Evolutionary conservation across 2,113 vertebrate genomes (phyloP).

Genomic region (Triplophysa rosa): DNA sequence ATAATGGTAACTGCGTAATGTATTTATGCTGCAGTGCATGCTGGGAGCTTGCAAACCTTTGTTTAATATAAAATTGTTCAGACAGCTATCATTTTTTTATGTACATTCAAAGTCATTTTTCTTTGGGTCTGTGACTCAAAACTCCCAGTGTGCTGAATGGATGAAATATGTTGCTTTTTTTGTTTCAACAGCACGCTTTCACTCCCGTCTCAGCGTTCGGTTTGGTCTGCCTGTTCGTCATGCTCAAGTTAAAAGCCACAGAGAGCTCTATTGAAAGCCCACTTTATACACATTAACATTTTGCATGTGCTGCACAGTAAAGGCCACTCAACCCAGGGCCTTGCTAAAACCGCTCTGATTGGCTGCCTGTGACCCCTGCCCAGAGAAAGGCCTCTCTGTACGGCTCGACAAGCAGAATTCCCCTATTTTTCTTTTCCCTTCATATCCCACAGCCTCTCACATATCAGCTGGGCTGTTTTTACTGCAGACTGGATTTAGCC

Average conservation of each 20-base stretch:
- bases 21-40: too few relatives aligned
- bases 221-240: constrained; percentile 6
- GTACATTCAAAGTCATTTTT: too few relatives aligned
- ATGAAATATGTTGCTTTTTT: background rate
- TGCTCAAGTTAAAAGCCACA: constrained; percentile 26
- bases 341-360: constrained; percentile 24
- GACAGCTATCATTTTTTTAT: too few relatives aligned
- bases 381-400: constrained; percentile 49
- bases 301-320: constrained; percentile 39
- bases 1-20: too few relatives aligned
- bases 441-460: constrained; percentile 33
- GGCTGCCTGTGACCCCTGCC: background rate
- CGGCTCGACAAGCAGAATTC: constrained; percentile 37
- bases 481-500: constrained; percentile 29
- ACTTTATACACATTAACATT: constrained; percentile 43
- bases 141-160: background rate
- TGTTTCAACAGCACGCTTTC: too few relatives aligned
- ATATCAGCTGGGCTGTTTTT: constrained; percentile 18
- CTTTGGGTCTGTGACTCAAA: background rate
- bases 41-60: too few relatives aligned
- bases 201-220: background rate
- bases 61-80: too few relatives aligned
- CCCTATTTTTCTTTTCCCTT: constrained; percentile 37
- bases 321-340: constrained; percentile 23
- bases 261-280: constrained; percentile 22